Conservation (phyloP, 1,140 invertebrate species). For the Cataglyphis hispanica region DNA sequence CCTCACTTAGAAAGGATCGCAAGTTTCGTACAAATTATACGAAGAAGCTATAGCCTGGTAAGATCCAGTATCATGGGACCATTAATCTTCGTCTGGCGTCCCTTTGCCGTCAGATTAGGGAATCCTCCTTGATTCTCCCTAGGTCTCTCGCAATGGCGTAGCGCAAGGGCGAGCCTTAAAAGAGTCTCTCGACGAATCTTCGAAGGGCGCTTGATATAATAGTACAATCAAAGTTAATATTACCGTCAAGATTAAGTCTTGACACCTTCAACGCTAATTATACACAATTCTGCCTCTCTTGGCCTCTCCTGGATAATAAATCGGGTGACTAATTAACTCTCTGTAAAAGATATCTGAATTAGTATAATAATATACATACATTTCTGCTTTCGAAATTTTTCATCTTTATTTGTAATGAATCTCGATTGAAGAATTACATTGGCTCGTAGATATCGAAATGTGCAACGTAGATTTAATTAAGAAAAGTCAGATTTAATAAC, state of each 20-base stretch:
- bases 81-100: conserved; percentile 66
- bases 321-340: neutral
- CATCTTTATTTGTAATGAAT: neutral
- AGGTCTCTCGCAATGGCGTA: conserved; percentile 46
- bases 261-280: conserved; percentile 33
- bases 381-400: neutral
- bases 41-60: conserved; percentile 29
- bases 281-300: neutral
- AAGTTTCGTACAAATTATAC: conserved; percentile 61
- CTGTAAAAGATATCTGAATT: neutral
- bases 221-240: conserved; percentile 31
- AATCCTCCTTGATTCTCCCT: conserved; percentile 47
- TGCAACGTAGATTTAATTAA: conserved; percentile 9
- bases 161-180: conserved; percentile 40
- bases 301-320: neutral
- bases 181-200: conserved; percentile 45
- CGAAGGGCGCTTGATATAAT: conserved; percentile 29
- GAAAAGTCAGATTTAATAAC: neutral
- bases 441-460: neutral
- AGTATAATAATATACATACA: neutral
- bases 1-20: conserved; percentile 21
- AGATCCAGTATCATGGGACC: conserved; percentile 54
- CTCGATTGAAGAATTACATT: neutral
- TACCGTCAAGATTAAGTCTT: conserved; percentile 30
- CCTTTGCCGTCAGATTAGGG: conserved; percentile 65